These are phyloP conservation scores for Acomys russatus DNA, from an alignment of 2,797 vertebrate genomes.

Conservation along the genomic window DNA sequence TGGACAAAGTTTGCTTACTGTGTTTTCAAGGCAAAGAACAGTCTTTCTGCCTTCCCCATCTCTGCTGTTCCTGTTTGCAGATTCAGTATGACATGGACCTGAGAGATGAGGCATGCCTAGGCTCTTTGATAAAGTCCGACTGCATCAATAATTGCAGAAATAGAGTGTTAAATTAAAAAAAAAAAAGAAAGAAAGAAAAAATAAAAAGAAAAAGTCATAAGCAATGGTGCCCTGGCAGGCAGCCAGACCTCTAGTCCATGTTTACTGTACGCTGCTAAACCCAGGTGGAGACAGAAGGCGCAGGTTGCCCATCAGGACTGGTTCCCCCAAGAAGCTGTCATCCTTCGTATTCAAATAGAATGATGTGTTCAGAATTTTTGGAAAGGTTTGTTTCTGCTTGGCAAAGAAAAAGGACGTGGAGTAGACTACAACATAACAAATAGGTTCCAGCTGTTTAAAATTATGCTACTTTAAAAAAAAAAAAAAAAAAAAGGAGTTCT, in stretches of 20 bases:
- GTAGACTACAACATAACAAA: slow-evolving; percentile 57
- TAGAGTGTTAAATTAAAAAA: neutral
- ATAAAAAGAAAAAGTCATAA: neutral
- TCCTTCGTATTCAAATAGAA: neutral
- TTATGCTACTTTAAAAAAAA: neutral
- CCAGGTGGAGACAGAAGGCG: neutral
- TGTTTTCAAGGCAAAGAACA: neutral
- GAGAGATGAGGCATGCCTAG: neutral
- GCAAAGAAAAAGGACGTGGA: neutral
- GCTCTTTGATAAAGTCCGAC: neutral
- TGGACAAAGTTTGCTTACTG: neutral
- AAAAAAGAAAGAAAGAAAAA: no score
- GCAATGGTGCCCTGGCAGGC: slow-evolving; percentile 6
- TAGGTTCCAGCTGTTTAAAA: slow-evolving; percentile 63
- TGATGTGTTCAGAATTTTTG: slow-evolving; percentile 6
- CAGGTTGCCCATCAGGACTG: neutral
- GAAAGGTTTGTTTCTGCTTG: slow-evolving; percentile 21
- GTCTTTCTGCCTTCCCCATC: neutral
- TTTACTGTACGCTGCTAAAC: neutral
- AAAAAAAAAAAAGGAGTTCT: neutral
- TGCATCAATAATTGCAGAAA: slow-evolving; percentile 30
- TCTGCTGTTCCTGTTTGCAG: neutral
- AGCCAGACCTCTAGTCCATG: neutral
- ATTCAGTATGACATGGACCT: neutral
- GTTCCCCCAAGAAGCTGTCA: neutral